Evolutionary conservation across 2,888 invertebrate genomes (phyloP).

Genomic region (Drosophila pseudotalamancana): DNA sequence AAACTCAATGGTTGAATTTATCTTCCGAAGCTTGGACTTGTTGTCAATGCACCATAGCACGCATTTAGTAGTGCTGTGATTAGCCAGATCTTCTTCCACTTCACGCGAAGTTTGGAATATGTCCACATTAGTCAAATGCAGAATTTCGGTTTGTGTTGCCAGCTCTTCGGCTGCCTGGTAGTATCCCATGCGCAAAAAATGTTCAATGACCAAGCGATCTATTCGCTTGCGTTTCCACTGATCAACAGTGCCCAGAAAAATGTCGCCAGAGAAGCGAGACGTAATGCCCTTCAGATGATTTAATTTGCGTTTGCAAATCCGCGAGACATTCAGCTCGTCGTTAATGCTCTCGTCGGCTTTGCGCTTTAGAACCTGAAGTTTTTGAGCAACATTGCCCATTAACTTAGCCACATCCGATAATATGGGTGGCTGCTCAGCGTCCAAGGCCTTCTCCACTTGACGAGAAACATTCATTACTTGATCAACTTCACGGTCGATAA

Average conservation of each 20-base stretch:
- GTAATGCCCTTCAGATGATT: conserved; percentile 90
- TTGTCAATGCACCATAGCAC: conserved; percentile 98
- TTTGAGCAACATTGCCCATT: conserved; percentile 95
- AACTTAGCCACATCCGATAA: conserved; percentile 90
- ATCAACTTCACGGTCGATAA: conserved; percentile 95
- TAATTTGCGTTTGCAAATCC: conserved; percentile 95
- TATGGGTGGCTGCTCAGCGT: conserved; percentile 83
- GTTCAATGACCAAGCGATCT: conserved; percentile 98
- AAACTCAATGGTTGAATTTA: conserved; percentile 98
- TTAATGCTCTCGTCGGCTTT: conserved; percentile 97
- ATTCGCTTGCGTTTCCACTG: conserved; percentile 85
- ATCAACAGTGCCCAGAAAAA: conserved; percentile 82
- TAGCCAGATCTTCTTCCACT: conserved; percentile 93
- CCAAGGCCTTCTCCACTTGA: conserved; percentile 86
- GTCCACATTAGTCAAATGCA: conserved; percentile 96
- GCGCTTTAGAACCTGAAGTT: conserved; percentile 94
- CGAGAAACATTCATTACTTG: conserved; percentile 92
- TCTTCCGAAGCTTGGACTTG: conserved; percentile 96
- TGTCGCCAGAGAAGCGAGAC: conserved; percentile 76
- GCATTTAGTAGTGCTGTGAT: conserved; percentile 94
- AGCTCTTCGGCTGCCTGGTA: conserved; percentile 96
- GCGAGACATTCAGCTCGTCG: conserved; percentile 95
- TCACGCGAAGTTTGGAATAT: conserved; percentile 93
- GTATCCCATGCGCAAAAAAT: conserved; percentile 96
- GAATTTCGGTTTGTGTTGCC: conserved; percentile 91